phyloP scores from a whole-genome alignment of 2,113 vertebrate species.

The Pteropus alecto region DNA sequence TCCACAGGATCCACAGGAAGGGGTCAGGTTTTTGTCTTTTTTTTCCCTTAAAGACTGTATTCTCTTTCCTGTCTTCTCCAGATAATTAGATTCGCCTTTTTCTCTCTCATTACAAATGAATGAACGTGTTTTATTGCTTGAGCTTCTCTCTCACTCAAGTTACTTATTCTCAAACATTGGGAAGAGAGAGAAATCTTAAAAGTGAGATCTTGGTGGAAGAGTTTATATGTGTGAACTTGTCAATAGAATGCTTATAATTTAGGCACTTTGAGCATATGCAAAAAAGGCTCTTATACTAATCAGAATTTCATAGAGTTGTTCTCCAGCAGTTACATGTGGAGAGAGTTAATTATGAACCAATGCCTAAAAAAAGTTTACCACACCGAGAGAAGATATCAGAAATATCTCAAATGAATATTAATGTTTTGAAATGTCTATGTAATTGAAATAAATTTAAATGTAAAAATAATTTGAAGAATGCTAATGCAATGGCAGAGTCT shows the following conservation, averaged over 20 bases:
- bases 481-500: slow-evolving; percentile 60
- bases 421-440: slow-evolving; percentile 75
- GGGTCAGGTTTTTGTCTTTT: not conserved
- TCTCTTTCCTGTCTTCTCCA: not conserved
- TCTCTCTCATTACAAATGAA: not conserved
- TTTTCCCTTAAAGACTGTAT: rapidly evolving
- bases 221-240: slow-evolving; percentile 27
- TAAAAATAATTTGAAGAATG: slow-evolving; percentile 76
- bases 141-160: not conserved
- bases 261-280: slow-evolving; percentile 60
- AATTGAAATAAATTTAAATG: slow-evolving; percentile 78
- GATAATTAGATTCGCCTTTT: not conserved
- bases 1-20: not conserved
- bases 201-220: not conserved
- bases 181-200: not conserved
- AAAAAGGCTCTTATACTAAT: slow-evolving; percentile 60
- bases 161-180: not conserved
- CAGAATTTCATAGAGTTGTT: slow-evolving; percentile 69
- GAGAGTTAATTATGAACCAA: slow-evolving; percentile 71
- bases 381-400: slow-evolving; percentile 65
- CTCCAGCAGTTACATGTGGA: slow-evolving; percentile 63
- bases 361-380: slow-evolving; percentile 65
- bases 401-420: slow-evolving; percentile 78
- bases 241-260: slow-evolving; percentile 61
- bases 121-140: not conserved